Percentiles rank a stretch among this genome's conserved stretches.
Conservation (phyloP, 1,140 invertebrate genomes). For the Ericerus pela region DNA sequence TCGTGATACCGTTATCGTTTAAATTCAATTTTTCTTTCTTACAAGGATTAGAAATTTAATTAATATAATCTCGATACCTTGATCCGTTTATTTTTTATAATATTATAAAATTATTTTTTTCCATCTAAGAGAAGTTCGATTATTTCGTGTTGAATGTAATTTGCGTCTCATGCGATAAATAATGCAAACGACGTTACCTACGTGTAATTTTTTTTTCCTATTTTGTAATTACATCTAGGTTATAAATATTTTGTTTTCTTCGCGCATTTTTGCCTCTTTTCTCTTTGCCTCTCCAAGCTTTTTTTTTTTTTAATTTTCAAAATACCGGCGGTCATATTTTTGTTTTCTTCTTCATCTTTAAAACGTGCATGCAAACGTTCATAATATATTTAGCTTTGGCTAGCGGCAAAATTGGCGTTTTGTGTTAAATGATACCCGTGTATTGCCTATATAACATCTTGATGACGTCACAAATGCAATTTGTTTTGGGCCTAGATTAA, state of each 20-base stretch:
- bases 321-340: neutral
- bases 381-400: slow-evolving; percentile 4
- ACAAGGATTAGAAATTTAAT: no score
- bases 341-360: no score
- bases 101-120: neutral
- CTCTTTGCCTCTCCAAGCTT: no score
- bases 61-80: slow-evolving; percentile 7
- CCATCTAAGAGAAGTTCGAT: no score
- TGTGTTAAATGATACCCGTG: slow-evolving; percentile 9
- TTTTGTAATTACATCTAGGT: slow-evolving; percentile 1
- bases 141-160: no score
- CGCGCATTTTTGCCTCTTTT: neutral
- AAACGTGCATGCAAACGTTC: neutral
- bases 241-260: neutral
- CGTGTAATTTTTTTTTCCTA: slow-evolving; percentile 8
- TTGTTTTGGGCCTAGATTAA: slow-evolving; percentile 7
- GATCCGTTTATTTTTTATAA: neutral
- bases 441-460: no score
- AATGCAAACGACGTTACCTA: neutral
- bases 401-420: slow-evolving; percentile 3
- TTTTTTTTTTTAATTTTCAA: slow-evolving; percentile 5
- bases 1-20: no score
- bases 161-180: neutral
- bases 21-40: no score
- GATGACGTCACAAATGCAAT: neutral